A percentile compares a stretch with the other conserved stretches of the same genome.
These are phyloP conservation scores for Carassius auratus DNA, from an alignment of 2,113 vertebrate species.

Conservation along the genomic window DNA sequence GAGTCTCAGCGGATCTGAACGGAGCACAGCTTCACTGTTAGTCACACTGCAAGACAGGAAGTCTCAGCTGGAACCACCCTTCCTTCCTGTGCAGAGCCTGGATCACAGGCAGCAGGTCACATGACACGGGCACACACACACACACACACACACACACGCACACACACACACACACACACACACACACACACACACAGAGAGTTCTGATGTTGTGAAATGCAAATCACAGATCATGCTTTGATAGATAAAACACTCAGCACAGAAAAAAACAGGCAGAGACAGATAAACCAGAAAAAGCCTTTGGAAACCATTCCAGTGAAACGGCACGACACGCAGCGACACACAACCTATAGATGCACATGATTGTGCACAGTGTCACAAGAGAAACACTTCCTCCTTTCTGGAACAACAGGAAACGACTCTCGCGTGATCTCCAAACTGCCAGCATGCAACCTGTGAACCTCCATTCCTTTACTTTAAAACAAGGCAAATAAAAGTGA, in stretches of 20 bases:
- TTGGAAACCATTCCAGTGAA: background rate
- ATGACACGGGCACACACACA: background rate
- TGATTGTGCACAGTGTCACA: background rate
- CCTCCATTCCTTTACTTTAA: no score
- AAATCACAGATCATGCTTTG: conserved; percentile 15
- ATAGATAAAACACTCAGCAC: background rate
- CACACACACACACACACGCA: background rate
- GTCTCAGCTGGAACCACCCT: conserved; percentile 86
- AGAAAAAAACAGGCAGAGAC: background rate
- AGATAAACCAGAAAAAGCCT: background rate
- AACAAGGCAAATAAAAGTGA: no score
- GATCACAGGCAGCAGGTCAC: conserved; percentile 51
- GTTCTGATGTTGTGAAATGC: conserved; percentile 4
- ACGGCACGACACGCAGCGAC: background rate
- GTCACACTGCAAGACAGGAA: conserved; percentile 82
- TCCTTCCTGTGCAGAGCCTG: conserved; percentile 83
- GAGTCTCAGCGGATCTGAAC: background rate
- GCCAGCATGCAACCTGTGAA: background rate
- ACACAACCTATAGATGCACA: background rate
- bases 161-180: background rate
- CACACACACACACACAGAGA: no score
- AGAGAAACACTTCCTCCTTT: conserved; percentile 38
- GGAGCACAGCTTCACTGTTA: conserved; percentile 52
- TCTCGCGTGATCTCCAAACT: background rate
- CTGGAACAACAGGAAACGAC: conserved; percentile 41